Conservation (phyloP, 2,888 invertebrate genomes). For the Erebia epiphron region DNA sequence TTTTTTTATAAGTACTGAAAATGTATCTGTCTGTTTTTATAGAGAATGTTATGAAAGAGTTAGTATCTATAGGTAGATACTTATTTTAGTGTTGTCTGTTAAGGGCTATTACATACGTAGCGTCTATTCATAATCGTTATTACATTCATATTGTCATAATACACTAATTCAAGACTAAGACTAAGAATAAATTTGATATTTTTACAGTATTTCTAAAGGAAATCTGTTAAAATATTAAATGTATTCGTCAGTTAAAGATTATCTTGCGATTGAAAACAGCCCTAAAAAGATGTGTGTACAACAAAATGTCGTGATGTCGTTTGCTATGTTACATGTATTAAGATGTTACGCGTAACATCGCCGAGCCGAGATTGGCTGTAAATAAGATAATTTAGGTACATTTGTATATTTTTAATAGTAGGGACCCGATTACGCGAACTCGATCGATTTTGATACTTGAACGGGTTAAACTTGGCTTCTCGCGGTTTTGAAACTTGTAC, state of each 20-base stretch:
- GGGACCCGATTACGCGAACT: slow-evolving; percentile 69
- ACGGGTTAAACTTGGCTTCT: slow-evolving; percentile 6
- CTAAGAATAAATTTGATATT: not conserved
- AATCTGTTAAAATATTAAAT: not conserved
- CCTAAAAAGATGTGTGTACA: slow-evolving; percentile 12
- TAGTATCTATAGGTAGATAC: not conserved
- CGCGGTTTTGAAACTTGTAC: slow-evolving; percentile 4
- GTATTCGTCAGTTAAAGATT: not conserved
- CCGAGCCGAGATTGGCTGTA: slow-evolving; percentile 43
- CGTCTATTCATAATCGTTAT: too few species aligned
- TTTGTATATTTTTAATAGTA: slow-evolving; percentile 50
- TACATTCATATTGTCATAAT: too few species aligned
- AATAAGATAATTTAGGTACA: slow-evolving; percentile 46
- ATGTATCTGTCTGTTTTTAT: not conserved
- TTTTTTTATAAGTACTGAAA: not conserved
- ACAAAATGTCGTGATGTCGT: slow-evolving; percentile 13
- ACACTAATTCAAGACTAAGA: too few species aligned
- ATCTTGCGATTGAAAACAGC: not conserved
- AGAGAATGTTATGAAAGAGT: not conserved
- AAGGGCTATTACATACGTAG: too few species aligned
- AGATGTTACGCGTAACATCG: slow-evolving; percentile 12
- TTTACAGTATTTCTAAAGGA: not conserved
- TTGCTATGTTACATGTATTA: slow-evolving; percentile 16
- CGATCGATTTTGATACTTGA: slow-evolving; percentile 16
- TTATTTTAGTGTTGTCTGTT: too few species aligned